Percentiles rank a stretch among this genome's conserved stretches.
Conservation (phyloP, 2,797 vertebrate genomes). For the Euthynnus affinis region DNA sequence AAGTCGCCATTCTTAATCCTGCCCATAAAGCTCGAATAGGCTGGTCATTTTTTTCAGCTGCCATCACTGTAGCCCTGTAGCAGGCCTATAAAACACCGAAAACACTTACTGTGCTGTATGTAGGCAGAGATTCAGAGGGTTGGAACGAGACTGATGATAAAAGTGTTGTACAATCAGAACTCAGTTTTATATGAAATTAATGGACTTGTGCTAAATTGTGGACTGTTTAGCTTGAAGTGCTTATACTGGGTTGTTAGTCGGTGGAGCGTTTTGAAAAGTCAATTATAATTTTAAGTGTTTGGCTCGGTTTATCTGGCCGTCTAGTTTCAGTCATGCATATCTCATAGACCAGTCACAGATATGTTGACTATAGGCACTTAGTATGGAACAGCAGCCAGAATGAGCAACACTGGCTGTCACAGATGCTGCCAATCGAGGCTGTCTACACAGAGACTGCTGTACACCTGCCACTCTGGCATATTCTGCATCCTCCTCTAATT, state of each 20-base stretch:
- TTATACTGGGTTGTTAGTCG: conserved; percentile 25
- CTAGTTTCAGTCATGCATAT: conserved; percentile 40
- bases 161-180: background rate
- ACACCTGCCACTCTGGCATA: conserved; percentile 85
- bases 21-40: background rate
- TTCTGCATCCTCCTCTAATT: conserved; percentile 79
- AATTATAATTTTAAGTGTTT: conserved; percentile 39
- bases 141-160: background rate
- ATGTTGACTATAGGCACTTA: conserved; percentile 65
- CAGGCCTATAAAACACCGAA: background rate
- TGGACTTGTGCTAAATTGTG: conserved; percentile 24
- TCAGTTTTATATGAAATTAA: conserved; percentile 31
- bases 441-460: conserved; percentile 74
- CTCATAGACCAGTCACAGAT: conserved; percentile 34
- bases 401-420: conserved; percentile 70
- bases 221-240: conserved; percentile 18
- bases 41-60: background rate
- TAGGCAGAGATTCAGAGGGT: background rate
- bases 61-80: background rate
- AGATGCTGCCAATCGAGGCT: conserved; percentile 78
- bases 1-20: background rate
- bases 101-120: background rate
- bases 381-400: conserved; percentile 68
- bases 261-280: conserved; percentile 45
- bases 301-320: conserved; percentile 38